Evolutionary conservation across 2,888 invertebrate genomes (phyloP), one percentile per base, ranked within the genome.

Genomic region (Ochropleura leucogaster): DNA sequence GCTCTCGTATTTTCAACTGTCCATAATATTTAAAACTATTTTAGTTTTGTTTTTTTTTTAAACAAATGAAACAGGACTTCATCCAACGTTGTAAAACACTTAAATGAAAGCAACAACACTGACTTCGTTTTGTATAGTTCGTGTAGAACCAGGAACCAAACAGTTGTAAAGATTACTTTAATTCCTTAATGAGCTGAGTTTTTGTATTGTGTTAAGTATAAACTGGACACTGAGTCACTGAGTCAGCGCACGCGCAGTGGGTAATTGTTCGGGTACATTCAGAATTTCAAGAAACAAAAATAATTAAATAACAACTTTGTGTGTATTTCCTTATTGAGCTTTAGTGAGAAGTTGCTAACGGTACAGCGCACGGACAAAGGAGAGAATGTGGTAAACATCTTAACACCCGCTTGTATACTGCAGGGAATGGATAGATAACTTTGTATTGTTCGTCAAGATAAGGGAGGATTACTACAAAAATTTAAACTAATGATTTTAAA

Each of bases 211-310:
- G 40, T 14, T 18, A 44, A 20, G 8, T 47, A 65, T 9, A 68
- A 46, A 40, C 30, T 30, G n/a, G 18, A 16, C 30, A n/a, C 16
- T 47, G 10, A n/a, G 7, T 65, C 16, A 40, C 46, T 59, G 74
- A 57, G 16, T 74, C 74, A 57, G 20, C 30, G 30, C 3, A n/a
- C n/a, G 4, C 12, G 30, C 60, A 51, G 9, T n/a, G 30, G 18
- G 18, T 57, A 3, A 72, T 72, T 63, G 14, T 49, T 46, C 20
- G 6, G 57, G 42, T 49, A 68, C 44, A 49, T 44, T 49, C 49
- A 57, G 7, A 30, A 42, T 63, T 72, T 44, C 44, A 55, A 72
- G 62, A 71, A 79, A 72, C 42, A 12, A 47, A 40, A 71, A 55
- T 49, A 62, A 47, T 42, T 42, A 46, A 20, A 57, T 55, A 70